Conservation (phyloP, 2,888 invertebrate species). For the Adelognathus sp. region DNA sequence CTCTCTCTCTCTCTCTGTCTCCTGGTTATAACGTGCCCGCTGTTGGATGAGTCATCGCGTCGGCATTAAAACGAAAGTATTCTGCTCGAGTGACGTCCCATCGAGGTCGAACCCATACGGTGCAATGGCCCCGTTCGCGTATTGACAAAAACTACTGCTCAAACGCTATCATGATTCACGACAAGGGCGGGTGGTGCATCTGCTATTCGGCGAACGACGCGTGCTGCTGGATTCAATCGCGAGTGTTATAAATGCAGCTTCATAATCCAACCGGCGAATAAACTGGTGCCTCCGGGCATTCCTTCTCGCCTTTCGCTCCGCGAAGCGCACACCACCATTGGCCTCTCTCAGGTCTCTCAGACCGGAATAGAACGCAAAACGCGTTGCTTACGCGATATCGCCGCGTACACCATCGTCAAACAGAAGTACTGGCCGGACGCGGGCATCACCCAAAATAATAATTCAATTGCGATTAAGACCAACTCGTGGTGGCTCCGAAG, state of each 20-base stretch:
- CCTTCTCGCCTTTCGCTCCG: constrained; percentile 52
- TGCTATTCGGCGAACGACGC: constrained; percentile 28
- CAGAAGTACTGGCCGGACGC: constrained; percentile 57
- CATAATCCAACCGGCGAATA: constrained; percentile 27
- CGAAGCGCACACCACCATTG: constrained; percentile 6
- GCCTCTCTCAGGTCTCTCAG: constrained; percentile 15
- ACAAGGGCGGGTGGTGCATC: constrained; percentile 45
- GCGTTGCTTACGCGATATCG: constrained; percentile 9
- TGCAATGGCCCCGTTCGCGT: constrained; percentile 59
- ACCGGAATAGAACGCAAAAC: constrained; percentile 53
- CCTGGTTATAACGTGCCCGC: constrained; percentile 4
- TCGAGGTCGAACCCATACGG: constrained; percentile 58
- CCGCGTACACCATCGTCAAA: constrained; percentile 57
- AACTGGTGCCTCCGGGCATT: constrained; percentile 42
- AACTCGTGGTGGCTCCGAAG: constrained; percentile 28
- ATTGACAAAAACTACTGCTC: constrained; percentile 58
- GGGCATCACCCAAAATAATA: constrained; percentile 73
- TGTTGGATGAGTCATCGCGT: constrained; percentile 49
- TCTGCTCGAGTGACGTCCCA: constrained; percentile 50
- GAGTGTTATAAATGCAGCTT: constrained; percentile 13
- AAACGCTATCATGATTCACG: constrained; percentile 72
- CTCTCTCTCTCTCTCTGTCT: background rate
- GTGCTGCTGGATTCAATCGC: constrained; percentile 28
- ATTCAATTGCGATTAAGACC: constrained; percentile 71
- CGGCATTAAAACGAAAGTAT: constrained; percentile 61